Percentiles rank a stretch among this genome's conserved stretches.
Conservation (phyloP, 2,113 vertebrate genomes). For the Chaetodon trifascialis region DNA sequence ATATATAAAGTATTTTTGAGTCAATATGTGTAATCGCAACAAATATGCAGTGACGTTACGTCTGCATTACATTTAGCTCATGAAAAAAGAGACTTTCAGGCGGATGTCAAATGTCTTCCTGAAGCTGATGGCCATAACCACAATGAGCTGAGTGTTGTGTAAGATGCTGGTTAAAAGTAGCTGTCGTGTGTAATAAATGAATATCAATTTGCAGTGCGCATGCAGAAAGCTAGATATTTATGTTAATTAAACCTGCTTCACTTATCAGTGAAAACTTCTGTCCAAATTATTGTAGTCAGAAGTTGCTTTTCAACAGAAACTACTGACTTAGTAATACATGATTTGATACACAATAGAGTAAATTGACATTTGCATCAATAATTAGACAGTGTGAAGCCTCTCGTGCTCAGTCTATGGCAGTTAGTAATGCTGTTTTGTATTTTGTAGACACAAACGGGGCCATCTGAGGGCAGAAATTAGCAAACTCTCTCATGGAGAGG, state of each 20-base stretch:
- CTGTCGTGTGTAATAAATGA: background rate
- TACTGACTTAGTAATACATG: too few relatives aligned
- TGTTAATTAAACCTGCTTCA: background rate
- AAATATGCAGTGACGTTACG: background rate
- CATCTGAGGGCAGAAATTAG: background rate
- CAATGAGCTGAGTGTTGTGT: too few relatives aligned
- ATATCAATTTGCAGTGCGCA: background rate
- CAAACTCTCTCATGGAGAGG: conserved; percentile 67
- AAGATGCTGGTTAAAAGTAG: too few relatives aligned
- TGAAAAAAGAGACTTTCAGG: background rate
- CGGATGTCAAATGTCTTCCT: too few relatives aligned
- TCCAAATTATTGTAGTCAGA: too few relatives aligned
- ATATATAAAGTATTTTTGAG: background rate
- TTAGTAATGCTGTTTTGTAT: background rate
- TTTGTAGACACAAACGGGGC: conserved; percentile 6
- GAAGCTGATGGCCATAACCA: background rate
- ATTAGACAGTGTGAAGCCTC: too few relatives aligned
- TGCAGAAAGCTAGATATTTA: background rate
- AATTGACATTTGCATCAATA: background rate
- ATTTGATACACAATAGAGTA: background rate
- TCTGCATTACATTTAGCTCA: background rate
- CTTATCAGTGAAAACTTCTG: background rate
- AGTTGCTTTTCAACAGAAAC: background rate
- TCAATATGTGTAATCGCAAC: background rate
- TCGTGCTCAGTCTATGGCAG: too few relatives aligned